Conservation (phyloP, 2,113 vertebrate species). For the Heteronetta atricapilla region DNA sequence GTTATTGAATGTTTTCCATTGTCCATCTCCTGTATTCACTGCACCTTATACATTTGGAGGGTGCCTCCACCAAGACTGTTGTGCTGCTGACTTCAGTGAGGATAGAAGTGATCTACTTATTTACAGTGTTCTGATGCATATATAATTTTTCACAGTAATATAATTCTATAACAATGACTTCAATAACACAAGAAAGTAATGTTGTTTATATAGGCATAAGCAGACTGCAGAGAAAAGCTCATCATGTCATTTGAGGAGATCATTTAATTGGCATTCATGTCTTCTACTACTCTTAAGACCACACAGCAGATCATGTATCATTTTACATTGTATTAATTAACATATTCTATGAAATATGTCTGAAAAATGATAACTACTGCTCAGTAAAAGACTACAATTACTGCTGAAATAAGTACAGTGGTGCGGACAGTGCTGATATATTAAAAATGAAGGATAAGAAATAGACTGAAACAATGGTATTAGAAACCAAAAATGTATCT, state of each 20-base stretch:
- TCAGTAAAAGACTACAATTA: neutral
- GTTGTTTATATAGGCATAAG: neutral
- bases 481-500: neutral
- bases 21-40: neutral
- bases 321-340: neutral
- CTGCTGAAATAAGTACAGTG: conserved; percentile 1
- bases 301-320: neutral
- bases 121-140: neutral
- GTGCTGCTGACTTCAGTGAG: neutral
- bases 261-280: neutral
- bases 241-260: neutral
- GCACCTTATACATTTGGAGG: neutral
- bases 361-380: neutral
- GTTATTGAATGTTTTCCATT: neutral
- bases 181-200: neutral
- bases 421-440: neutral
- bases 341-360: neutral
- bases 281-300: neutral
- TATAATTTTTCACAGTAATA: neutral
- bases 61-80: neutral
- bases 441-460: neutral
- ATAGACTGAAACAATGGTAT: neutral
- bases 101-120: neutral
- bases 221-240: neutral
- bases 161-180: neutral